phyloP scores from a whole-genome alignment of 2,113 vertebrate genomes.

The rat (Rattus norvegicus) region GRCr8 NC_086030.1:18624001-18624500 shows the following conservation, averaged over 20 bases:
- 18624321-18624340: background rate
- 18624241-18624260: too few species aligned
- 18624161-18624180: background rate
- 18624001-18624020: background rate
- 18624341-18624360: background rate
- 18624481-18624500: background rate
- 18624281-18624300: background rate
- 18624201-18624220: background rate
- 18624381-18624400: background rate
- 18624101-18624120: too few species aligned
- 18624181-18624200: background rate
- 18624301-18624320: background rate
- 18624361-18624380: background rate
- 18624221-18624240: background rate
- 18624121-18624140: background rate
- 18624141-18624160: background rate
- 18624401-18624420: background rate
- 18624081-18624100: background rate
- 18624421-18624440: too few species aligned
- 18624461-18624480: too few species aligned
- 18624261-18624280: background rate
- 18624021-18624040: too few species aligned
- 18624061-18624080: background rate
- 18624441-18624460: too few species aligned
- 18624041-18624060: too few species aligned